A percentile compares a stretch with the other conserved stretches of the same genome.
These are phyloP conservation scores for Meteorus cinctellus DNA, from an alignment of 2,888 invertebrate species.

Conservation along the genomic window DNA sequence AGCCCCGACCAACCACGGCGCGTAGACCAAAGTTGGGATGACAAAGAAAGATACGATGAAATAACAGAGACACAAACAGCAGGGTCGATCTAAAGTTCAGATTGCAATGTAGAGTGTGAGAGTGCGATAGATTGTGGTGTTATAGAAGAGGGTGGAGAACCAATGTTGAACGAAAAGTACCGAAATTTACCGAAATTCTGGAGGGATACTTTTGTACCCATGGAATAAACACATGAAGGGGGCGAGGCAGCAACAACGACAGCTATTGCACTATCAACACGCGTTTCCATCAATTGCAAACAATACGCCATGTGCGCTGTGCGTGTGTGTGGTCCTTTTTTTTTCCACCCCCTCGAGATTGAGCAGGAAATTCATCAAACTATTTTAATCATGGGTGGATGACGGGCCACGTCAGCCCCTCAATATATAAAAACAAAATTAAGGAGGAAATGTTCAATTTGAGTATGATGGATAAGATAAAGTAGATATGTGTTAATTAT, in stretches of 20 bases:
- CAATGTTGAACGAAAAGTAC: constrained; percentile 18
- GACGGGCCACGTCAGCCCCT: too few relatives aligned
- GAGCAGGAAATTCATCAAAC: constrained; percentile 11
- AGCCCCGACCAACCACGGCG: constrained; percentile 33
- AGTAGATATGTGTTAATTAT: too few relatives aligned
- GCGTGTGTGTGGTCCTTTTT: background rate
- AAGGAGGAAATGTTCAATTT: too few relatives aligned
- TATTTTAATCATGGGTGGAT: background rate
- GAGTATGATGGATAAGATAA: too few relatives aligned
- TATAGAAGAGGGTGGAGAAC: background rate
- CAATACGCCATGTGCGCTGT: background rate
- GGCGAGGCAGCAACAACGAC: constrained; percentile 7
- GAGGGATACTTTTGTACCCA: constrained; percentile 45
- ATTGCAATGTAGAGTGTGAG: background rate
- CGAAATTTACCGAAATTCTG: constrained; percentile 43
- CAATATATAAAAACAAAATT: too few relatives aligned
- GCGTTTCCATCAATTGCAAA: constrained; percentile 5
- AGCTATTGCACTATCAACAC: background rate
- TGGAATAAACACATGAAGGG: constrained; percentile 24
- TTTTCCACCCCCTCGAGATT: constrained; percentile 1
- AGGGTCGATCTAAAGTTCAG: constrained; percentile 6
- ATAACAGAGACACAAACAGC: background rate
- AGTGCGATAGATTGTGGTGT: constrained; percentile 17
- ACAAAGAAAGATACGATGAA: constrained; percentile 5
- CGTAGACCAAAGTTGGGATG: constrained; percentile 12